Evolutionary conservation across 2,113 vertebrate genomes (phyloP), one percentile per base, ranked within the genome.

Genomic region (Misgurnus mizolepis): DNA sequence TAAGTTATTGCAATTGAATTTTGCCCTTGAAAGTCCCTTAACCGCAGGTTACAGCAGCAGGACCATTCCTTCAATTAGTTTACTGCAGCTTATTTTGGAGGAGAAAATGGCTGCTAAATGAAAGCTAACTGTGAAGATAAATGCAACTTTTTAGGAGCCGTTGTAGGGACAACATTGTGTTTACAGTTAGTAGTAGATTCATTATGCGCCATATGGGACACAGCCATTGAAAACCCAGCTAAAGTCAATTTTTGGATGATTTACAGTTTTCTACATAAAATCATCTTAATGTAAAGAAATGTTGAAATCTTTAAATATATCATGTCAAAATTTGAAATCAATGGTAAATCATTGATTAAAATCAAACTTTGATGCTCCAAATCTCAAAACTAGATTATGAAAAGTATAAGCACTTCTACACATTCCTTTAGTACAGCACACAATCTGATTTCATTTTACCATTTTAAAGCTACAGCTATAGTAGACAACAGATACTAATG

Each of bases 401-500:
- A 34, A 34, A 34, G 27, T 56, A 56, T n/a, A n/a, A 49, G 22
- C 41, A 22, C 43, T 40, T 71, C 22, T 9, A 56, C 6, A 14
- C 43, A 60, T 18, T 56, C 10, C 39, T 22, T 22, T 6, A 22
- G 10, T 10, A 18, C 53, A 7, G 34, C 9, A 58, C 14, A 39
- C 34, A 56, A 17, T 7, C 5, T 72, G 17, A 58, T 22, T 73
- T 60, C 10, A 73, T 18, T n/a, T 56, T 27, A 71, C 34, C 27
- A 10, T 49, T 55, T 53, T 40, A 27, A 40, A 39, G 7, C 18
- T 75, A 9, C 27, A 34, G 27, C 27, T 34, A 34, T 3, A 34
- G 27, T 34, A 62, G 50, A 58, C 41, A 56, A 41, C 22, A 50
- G 77, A 73, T 67, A 80, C 12, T 50, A 74, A 58, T 68, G 65